These are phyloP conservation scores for Eretmochelys imbricata DNA, from an alignment of 2,113 vertebrate genomes.

Conservation along the genomic window DNA sequence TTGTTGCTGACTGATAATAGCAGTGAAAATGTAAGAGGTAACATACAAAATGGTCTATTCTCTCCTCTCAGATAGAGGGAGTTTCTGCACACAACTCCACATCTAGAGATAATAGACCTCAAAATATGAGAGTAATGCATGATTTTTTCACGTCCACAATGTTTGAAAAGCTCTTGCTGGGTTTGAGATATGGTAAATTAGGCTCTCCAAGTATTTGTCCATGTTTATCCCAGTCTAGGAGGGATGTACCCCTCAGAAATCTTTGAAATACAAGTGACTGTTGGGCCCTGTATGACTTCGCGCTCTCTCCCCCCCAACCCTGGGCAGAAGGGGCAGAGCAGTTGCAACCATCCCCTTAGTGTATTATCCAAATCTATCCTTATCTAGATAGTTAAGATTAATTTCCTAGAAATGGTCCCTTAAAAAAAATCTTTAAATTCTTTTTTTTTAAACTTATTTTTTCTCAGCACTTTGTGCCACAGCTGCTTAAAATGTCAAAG, in stretches of 20 bases:
- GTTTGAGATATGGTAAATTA: background rate
- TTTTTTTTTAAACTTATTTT: no score
- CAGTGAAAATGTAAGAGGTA: background rate
- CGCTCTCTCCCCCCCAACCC: no score
- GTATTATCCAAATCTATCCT: no score
- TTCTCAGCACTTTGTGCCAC: no score
- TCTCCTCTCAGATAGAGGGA: background rate
- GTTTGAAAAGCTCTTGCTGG: background rate
- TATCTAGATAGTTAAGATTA: no score
- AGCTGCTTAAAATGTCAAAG: no score
- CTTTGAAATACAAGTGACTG: background rate
- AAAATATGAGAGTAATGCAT: background rate
- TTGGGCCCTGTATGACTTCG: fast-evolving
- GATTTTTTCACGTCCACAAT: background rate
- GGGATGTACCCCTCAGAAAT: background rate
- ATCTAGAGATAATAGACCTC: background rate
- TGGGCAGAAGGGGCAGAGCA: no score
- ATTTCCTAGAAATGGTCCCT: no score
- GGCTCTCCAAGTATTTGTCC: background rate
- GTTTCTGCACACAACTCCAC: background rate
- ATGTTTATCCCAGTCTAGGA: background rate
- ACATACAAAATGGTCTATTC: background rate
- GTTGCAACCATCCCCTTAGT: no score
- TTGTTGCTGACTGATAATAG: background rate
- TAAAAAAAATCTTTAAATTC: no score